Evolutionary conservation across 2,888 invertebrate genomes (phyloP), one percentile per base, ranked within the genome.

Genomic region (Limnephilus lunatus): DNA sequence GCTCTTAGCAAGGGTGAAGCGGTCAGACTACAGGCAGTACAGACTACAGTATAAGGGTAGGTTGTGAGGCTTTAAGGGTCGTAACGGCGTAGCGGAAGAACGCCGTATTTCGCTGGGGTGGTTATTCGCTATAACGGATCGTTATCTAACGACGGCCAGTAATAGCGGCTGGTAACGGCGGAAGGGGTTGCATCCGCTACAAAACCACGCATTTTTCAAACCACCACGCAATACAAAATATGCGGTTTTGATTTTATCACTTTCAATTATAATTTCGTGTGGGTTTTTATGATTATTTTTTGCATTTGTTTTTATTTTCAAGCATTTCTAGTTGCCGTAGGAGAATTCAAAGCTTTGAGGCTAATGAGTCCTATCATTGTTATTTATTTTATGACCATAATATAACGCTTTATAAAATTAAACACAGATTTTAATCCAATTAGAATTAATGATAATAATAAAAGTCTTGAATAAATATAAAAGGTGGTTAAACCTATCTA

Each of bases 51-150:
- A 68, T 7, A 25, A 2, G 25, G 68, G 68, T 68, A 68, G 68
- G 68, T 68, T n/a, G 68, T n/a, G 25, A 9, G 68, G n/a, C 68
- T 85, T 14, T 35, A 44, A 85, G 32, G 85, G 39, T 25, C n/a
- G 44, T 39, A 32, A n/a, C 14, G 68, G 68, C 39, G 39, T 53
- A 80, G 31, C 80, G 80, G 88, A 88, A 86, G 44, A 85, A 80
- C 30, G 68, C 30, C 88, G n/a, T 88, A 68, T 68, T 88, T 88
- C 35, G 88, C 31, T 32, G 68, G 88, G 88, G 88, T 7, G 31
- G 68, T 53, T 31, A 68, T 88, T 88, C 80, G 80, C 68, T 88
- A 88, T 88, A 88, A 88, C 88, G 88, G 88, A 80, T 80, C 88
- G 88, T 88, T 88, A 88, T 88, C 88, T 68, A 53, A 30, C 88